These are phyloP conservation scores for Eubasilissa splendida DNA, from an alignment of 2,888 invertebrate genomes.

Conservation along the genomic window DNA sequence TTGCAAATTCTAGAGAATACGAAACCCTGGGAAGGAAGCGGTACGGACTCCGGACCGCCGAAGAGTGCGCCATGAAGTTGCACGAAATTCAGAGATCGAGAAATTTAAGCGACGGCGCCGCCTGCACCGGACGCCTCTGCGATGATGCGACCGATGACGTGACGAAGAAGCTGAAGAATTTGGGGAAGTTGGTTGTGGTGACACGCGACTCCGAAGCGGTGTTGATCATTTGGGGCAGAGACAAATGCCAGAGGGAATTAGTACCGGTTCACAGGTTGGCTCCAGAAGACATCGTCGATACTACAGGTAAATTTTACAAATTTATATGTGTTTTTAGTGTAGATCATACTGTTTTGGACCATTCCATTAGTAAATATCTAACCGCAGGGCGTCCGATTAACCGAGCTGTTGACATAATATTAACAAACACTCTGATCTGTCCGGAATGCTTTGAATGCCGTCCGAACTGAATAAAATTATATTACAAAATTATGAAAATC, in stretches of 20 bases:
- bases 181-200: constrained; percentile 73
- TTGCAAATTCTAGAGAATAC: constrained; percentile 74
- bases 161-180: constrained; percentile 30
- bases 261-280: constrained; percentile 65
- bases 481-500: too few relatives aligned
- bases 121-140: too few relatives aligned
- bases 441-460: too few relatives aligned
- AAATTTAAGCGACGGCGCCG: neutral
- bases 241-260: constrained; percentile 48
- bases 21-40: constrained; percentile 64
- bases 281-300: constrained; percentile 67
- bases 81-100: neutral
- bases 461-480: too few relatives aligned
- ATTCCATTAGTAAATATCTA: too few relatives aligned
- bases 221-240: constrained; percentile 63
- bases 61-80: constrained; percentile 57
- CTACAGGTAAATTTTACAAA: constrained; percentile 64
- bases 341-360: too few relatives aligned
- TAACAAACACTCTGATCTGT: too few relatives aligned
- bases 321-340: neutral
- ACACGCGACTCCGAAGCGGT: constrained; percentile 76
- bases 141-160: neutral
- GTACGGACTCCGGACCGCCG: constrained; percentile 59
- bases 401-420: too few relatives aligned
- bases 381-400: too few relatives aligned